Base-by-base conservation (phyloP, 1,140 invertebrate genomes). In the Probaryconus sp. region DNA sequence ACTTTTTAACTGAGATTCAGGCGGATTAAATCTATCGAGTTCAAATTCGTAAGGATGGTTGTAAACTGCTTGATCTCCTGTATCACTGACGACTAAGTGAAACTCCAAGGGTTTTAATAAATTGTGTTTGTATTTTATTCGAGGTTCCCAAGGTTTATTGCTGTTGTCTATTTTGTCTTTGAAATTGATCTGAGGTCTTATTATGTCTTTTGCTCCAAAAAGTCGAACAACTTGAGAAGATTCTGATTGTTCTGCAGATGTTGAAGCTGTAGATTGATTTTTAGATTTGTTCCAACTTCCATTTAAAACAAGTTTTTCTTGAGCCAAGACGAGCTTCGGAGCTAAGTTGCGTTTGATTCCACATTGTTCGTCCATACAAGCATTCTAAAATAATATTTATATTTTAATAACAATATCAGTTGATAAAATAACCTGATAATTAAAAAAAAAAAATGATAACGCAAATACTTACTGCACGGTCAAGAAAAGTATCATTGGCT, bases 41-140 rank as follows among this genome's bases (percentile, higher is more conserved):
- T 99, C 97, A 82, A 91, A 91, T 82, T 95, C 92, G 84, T 99
- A 99, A 0, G 97, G 97, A 90, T 98, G 97, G 71, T 86, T 88
- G 1, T 89, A 85, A 11, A 89, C 77, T 42, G 89, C 88, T 0
- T 91, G 91, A 26, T 89, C 81, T 70, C n/a, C n/a, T n/a, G n/a
- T n/a, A n/a, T 92, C 91, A 70, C 90, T 90, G 69, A 92, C 89
- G 48, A 93, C 92, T 4, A 93, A 83, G 40, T 95, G 86, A 64
- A 93, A 87, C 0, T 93, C 91, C 2, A 98, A 84, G 0, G 96
- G 95, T 80, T 94, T 95, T 0, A 96, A 81, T 5, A 93, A 92
- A 87, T 99, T 96, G 0, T 96, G 96, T 86, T 99, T 99, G 7
- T 94, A 91, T 37, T 89, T 93, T 7, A 99, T 91, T 70, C 91